phyloP scores from a whole-genome alignment of 1,140 invertebrate genomes.

The Epicauta chinensis region DNA sequence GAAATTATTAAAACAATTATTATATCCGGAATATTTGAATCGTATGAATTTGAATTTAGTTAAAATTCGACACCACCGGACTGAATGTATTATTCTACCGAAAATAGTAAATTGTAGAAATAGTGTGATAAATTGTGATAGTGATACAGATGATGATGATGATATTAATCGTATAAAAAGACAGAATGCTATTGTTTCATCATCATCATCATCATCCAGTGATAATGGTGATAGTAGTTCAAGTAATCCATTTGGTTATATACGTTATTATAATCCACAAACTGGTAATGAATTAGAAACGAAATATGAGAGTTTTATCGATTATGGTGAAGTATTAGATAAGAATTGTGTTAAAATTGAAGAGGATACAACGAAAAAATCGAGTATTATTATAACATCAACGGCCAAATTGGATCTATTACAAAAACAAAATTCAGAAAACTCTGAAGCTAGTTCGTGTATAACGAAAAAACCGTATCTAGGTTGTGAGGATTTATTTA shows the following conservation, averaged over 20 bases:
- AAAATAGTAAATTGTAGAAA: slow-evolving; percentile 47
- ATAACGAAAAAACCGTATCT: slow-evolving; percentile 46
- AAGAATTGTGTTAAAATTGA: slow-evolving; percentile 3
- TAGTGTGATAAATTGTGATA: slow-evolving; percentile 48
- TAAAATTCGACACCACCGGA: slow-evolving; percentile 50
- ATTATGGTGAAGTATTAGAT: slow-evolving; percentile 36
- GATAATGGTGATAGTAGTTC: slow-evolving; percentile 33
- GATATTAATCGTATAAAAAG: slow-evolving; percentile 41
- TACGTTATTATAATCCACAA: slow-evolving; percentile 54
- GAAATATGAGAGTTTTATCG: slow-evolving; percentile 45
- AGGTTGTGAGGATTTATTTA: slow-evolving; percentile 59
- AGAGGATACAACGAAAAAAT: slow-evolving; percentile 25
- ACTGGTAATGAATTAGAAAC: slow-evolving; percentile 34
- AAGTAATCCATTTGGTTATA: slow-evolving; percentile 55
- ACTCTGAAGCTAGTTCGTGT: slow-evolving; percentile 53
- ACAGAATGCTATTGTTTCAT: slow-evolving; percentile 52
- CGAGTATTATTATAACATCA: slow-evolving; percentile 43
- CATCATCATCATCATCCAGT: slow-evolving; percentile 34
- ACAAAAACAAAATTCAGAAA: slow-evolving; percentile 49
- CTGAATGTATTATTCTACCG: slow-evolving; percentile 48
- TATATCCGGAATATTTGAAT: slow-evolving; percentile 57
- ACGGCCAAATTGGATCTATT: slow-evolving; percentile 44
- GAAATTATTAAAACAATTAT: slow-evolving; percentile 63
- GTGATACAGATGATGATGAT: slow-evolving; percentile 40
- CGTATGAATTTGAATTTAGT: slow-evolving; percentile 47